These are phyloP conservation scores for Lysandra bellargus DNA, from an alignment of 2,888 invertebrate genomes.

Conservation along the genomic window DNA sequence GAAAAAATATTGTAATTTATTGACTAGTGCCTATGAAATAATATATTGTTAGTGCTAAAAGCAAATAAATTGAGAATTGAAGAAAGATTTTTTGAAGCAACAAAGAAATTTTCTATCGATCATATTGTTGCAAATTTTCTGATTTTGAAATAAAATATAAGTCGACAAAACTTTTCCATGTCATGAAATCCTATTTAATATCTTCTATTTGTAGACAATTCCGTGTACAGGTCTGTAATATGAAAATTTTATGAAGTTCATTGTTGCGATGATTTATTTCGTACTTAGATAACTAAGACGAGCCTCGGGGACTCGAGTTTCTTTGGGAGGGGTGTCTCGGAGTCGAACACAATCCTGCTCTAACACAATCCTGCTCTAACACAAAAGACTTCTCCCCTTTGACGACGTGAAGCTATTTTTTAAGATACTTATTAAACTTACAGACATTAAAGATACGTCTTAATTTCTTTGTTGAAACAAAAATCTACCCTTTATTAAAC, in stretches of 20 bases:
- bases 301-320: slow-evolving; percentile 43
- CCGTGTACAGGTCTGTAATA: slow-evolving; percentile 37
- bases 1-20: too few relatives aligned
- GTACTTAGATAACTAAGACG: slow-evolving; percentile 42
- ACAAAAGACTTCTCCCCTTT: slow-evolving; percentile 48
- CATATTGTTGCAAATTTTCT: too few relatives aligned
- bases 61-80: too few relatives aligned
- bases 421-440: slow-evolving; percentile 48
- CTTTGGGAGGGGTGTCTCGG: slow-evolving; percentile 45
- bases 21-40: too few relatives aligned
- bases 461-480: slow-evolving; percentile 39
- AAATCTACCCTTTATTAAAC: slow-evolving; percentile 5
- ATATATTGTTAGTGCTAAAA: too few relatives aligned
- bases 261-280: slow-evolving; percentile 32
- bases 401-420: slow-evolving; percentile 48
- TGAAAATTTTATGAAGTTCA: slow-evolving; percentile 39
- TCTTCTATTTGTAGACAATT: slow-evolving; percentile 13
- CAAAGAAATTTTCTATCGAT: too few relatives aligned
- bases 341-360: slow-evolving; percentile 48
- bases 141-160: background rate
- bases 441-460: slow-evolving; percentile 40
- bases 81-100: too few relatives aligned
- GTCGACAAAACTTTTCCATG: background rate
- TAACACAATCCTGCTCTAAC: slow-evolving; percentile 48
- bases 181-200: background rate